A percentile compares a stretch with the other conserved stretches of the same genome.
phyloP scores from a whole-genome alignment of 2,797 vertebrate genomes.

The Phoebastria nigripes region DNA sequence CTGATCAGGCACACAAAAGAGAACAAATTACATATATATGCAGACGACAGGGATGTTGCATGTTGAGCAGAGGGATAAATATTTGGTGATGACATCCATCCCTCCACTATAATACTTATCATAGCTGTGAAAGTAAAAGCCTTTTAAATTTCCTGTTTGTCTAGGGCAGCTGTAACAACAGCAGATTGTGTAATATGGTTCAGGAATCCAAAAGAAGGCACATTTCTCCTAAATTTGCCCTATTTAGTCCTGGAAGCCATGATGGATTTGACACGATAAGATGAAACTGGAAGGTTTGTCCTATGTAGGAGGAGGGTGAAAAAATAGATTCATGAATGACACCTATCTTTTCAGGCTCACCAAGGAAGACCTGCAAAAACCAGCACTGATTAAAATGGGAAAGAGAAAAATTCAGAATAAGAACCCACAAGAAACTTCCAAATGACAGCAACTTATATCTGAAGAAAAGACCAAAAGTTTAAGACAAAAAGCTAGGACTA shows the following conservation, averaged over 20 bases:
- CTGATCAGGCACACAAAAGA: not conserved
- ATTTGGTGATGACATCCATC: not conserved
- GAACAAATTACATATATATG: not conserved
- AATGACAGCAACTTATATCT: not conserved
- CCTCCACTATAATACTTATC: not conserved
- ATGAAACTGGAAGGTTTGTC: not conserved
- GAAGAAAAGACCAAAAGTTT: not conserved
- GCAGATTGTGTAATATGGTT: not conserved
- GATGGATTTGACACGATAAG: not conserved
- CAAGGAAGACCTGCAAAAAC: not conserved
- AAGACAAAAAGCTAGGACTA: not conserved
- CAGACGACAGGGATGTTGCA: not conserved
- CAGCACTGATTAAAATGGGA: not conserved
- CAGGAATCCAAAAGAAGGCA: not conserved
- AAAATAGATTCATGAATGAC: not conserved
- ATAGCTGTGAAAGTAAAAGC: not conserved
- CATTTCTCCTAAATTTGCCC: not conserved
- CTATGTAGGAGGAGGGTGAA: not conserved
- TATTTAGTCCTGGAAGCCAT: not conserved
- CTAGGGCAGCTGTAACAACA: conserved; percentile 24
- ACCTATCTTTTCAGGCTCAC: not conserved
- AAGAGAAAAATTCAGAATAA: not conserved
- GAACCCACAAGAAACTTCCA: not conserved
- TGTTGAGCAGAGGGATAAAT: not conserved
- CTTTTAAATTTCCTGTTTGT: not conserved